Conservation (phyloP, 2,888 invertebrate species). For the Drosophila cognata region DNA sequence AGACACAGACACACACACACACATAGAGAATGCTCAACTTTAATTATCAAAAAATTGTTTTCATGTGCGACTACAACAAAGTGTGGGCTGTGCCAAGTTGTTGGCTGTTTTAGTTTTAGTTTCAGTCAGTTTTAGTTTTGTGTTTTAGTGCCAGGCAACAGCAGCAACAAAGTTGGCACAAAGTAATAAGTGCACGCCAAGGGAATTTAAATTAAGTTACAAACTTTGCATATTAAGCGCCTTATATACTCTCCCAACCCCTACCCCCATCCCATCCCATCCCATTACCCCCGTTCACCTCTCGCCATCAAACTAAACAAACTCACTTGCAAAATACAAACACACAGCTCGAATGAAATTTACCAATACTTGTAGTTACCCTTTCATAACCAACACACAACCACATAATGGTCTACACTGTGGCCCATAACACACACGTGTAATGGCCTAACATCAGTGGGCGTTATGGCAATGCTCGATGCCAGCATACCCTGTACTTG, state of each 20-base stretch:
- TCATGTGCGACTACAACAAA: conserved; percentile 61
- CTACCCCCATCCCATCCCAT: background rate
- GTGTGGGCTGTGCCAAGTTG: conserved; percentile 60
- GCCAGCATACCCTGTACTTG: conserved; percentile 8
- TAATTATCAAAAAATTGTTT: conserved; percentile 67
- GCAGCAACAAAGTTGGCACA: conserved; percentile 56
- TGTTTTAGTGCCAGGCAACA: conserved; percentile 56
- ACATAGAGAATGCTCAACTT: conserved; percentile 53
- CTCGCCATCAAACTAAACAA: conserved; percentile 30
- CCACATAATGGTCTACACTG: conserved; percentile 51
- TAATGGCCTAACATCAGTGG: conserved; percentile 20
- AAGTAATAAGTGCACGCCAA: conserved; percentile 70
- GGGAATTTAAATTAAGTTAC: conserved; percentile 76
- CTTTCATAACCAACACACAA: conserved; percentile 33
- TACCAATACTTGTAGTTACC: conserved; percentile 55
- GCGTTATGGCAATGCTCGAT: background rate
- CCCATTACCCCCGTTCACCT: background rate
- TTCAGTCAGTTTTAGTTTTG: conserved; percentile 47
- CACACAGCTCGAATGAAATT: conserved; percentile 49
- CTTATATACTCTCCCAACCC: conserved; percentile 31
- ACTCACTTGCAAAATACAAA: conserved; percentile 46
- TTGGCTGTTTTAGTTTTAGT: conserved; percentile 44
- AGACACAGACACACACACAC: conserved; percentile 8
- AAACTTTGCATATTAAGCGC: conserved; percentile 71
- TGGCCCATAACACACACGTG: conserved; percentile 29